These are phyloP conservation scores for Drosophila ustulata DNA, from an alignment of 2,888 invertebrate genomes.

Conservation along the genomic window DNA sequence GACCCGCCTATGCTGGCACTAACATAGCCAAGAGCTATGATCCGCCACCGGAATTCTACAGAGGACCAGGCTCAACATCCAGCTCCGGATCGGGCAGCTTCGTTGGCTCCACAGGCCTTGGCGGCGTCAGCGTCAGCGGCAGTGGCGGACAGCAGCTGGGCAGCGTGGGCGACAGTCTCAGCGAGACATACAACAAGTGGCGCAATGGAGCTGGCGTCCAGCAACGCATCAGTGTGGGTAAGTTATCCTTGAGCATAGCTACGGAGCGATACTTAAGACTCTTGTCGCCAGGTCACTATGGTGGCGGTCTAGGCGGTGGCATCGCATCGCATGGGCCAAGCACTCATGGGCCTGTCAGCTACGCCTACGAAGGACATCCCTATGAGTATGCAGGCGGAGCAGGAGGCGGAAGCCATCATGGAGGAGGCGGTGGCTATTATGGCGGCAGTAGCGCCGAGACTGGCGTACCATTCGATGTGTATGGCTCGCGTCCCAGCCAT, in stretches of 20 bases:
- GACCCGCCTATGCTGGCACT: constrained; percentile 61
- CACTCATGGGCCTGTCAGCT: constrained; percentile 47
- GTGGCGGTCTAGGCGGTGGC: constrained; percentile 42
- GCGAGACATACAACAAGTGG: constrained; percentile 74
- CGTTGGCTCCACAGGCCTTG: constrained; percentile 3
- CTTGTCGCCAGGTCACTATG: constrained; percentile 69
- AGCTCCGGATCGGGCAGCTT: constrained; percentile 15
- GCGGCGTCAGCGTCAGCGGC: constrained; percentile 1
- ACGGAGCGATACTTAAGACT: neutral
- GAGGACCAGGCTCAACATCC: constrained; percentile 67
- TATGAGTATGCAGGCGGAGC: constrained; percentile 51
- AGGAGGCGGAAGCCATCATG: constrained; percentile 82
- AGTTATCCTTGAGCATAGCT: constrained; percentile 28
- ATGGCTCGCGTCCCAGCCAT: constrained; percentile 67
- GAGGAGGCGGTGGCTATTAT: constrained; percentile 57
- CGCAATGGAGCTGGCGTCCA: constrained; percentile 60
- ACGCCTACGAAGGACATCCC: constrained; percentile 71
- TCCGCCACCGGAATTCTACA: constrained; percentile 82
- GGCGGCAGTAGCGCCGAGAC: constrained; percentile 67
- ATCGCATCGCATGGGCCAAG: constrained; percentile 38
- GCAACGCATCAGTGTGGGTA: constrained; percentile 82
- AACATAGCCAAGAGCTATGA: constrained; percentile 78
- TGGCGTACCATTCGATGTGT: constrained; percentile 82
- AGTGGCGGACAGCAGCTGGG: constrained; percentile 37
- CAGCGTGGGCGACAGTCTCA: constrained; percentile 57